These are phyloP conservation scores for Urocynchramus pylzowi DNA, from an alignment of 2,113 vertebrate genomes.

Conservation along the genomic window DNA sequence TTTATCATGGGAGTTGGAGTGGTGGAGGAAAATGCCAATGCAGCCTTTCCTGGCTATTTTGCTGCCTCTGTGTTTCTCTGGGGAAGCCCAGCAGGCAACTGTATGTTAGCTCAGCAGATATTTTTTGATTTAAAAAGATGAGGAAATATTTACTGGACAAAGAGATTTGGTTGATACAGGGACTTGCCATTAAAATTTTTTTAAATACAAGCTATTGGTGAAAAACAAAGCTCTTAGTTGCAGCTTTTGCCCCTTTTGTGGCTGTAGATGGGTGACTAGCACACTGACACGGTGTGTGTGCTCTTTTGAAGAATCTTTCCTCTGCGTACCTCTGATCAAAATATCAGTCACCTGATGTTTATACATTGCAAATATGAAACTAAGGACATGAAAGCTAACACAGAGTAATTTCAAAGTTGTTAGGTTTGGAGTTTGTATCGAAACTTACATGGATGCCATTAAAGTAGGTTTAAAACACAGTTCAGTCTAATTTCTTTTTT, in stretches of 20 bases:
- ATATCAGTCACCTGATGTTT: neutral
- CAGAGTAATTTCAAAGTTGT: neutral
- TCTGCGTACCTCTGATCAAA: neutral
- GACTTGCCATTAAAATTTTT: neutral
- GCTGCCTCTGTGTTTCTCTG: neutral
- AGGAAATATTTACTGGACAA: neutral
- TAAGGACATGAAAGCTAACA: neutral
- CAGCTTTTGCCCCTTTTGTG: neutral
- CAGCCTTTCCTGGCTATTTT: neutral
- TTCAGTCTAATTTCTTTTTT: neutral
- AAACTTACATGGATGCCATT: neutral
- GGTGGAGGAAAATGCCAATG: neutral
- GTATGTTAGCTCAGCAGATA: neutral
- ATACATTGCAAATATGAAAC: neutral
- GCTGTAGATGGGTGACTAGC: neutral
- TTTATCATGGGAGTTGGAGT: neutral
- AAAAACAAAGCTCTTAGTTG: neutral
- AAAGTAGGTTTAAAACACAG: neutral
- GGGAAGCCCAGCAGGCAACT: neutral
- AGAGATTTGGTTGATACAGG: neutral
- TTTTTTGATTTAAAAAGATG: neutral
- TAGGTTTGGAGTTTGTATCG: neutral
- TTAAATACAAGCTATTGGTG: neutral
- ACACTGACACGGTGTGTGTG: accelerated
- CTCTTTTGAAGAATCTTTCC: neutral